Evolutionary conservation across 2,113 vertebrate species (phyloP), one percentile per base, ranked within the genome.

Genomic region (Rhegmatorhina hoffmannsi): DNA sequence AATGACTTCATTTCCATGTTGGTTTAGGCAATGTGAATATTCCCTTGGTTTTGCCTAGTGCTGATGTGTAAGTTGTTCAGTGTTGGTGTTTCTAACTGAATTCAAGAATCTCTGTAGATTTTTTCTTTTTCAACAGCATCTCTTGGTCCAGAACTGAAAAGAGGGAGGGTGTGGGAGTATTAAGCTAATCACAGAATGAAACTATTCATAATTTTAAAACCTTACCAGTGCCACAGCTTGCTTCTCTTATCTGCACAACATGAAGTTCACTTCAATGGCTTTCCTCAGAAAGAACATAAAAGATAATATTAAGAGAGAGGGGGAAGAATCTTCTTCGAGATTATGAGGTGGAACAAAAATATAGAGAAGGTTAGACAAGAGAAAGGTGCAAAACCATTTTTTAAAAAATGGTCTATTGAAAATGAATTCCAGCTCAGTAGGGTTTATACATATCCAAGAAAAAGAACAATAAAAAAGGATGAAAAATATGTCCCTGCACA

Each of bases 171-270:
- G 93, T 92, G 89, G 93, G 84, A 96, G 49, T 70, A 86, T 90
- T 52, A 91, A 76, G 81, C 85, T 94, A 92, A 95, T 92, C 88
- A 92, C 77, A 94, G 93, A 98, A 95, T 80, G 88, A 97, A 96
- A 94, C 75, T 86, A 96, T 97, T 97, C 95, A 60, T 93, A 88
- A 96, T 92, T 97, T 97, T 94, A 93, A 94, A 95, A 89, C 52
- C 79, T 95, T 84, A 87, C 19, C 17, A 95, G 91, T 90, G 87
- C 84, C 79, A 85, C 81, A 82, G 68, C 92, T 95, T 87, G 87
- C 87, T 96, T 94, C 95, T 94, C 90, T 96, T 97, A 96, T 96
- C 96, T 95, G 83, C 90, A 95, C 90, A 92, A 78, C 77, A 75
- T 69, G 60, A 95, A 93, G 77, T 92, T 96, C 90, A 84, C 79